phyloP scores from a whole-genome alignment of 2,113 vertebrate species.

The Lepisosteus oculatus region DNA sequence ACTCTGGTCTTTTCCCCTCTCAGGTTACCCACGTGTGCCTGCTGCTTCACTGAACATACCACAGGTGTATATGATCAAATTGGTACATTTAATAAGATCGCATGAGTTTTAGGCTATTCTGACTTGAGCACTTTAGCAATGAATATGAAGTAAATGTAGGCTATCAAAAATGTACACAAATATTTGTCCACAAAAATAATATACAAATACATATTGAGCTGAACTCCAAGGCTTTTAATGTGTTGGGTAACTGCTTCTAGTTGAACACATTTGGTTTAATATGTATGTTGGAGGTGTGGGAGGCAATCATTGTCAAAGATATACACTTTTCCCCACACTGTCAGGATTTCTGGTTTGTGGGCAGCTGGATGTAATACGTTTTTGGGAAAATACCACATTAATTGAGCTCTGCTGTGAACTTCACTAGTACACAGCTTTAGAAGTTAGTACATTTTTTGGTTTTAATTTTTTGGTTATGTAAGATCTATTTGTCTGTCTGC shows the following conservation, averaged over 20 bases:
- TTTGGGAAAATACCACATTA: no score
- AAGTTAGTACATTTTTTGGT: neutral
- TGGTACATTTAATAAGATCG: neutral
- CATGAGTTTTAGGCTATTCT: neutral
- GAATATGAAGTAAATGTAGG: conserved; percentile 9
- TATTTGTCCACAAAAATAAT: conserved; percentile 5
- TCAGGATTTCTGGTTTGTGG: neutral
- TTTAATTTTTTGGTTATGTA: neutral
- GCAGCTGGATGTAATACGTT: no score
- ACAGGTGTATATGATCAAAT: conserved; percentile 11
- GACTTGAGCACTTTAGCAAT: neutral
- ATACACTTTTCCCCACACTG: neutral
- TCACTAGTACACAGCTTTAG: no score
- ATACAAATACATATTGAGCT: neutral
- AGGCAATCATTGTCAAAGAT: no score
- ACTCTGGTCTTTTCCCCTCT: neutral
- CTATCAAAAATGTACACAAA: conserved; percentile 8
- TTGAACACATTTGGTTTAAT: neutral
- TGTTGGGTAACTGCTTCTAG: neutral
- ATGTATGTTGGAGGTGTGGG: neutral
- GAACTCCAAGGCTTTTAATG: neutral
- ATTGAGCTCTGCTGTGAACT: no score
- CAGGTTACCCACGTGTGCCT: neutral
- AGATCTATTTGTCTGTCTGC: no score
- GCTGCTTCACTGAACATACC: conserved; percentile 19